A percentile compares a stretch with the other conserved stretches of the same genome.
These are phyloP conservation scores for Phenganax subtilis DNA, from an alignment of 92 coral and sea anemone species.

Conservation along the genomic window DNA sequence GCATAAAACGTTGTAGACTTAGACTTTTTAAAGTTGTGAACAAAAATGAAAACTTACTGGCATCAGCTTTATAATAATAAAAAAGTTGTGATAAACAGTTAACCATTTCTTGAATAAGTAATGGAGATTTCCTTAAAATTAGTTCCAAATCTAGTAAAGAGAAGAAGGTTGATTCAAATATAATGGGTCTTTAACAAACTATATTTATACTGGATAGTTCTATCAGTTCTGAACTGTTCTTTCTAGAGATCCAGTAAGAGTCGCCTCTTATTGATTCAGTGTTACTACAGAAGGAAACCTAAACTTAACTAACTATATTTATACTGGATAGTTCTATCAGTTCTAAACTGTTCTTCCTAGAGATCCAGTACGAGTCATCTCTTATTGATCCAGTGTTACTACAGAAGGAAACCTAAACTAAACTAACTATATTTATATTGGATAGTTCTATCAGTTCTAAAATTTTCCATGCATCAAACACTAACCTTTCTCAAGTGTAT, in stretches of 20 bases:
- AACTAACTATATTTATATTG: too few species aligned
- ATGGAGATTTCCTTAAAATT: slow-evolving; percentile 70
- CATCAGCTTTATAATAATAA: slow-evolving; percentile 78
- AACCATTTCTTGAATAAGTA: slow-evolving; percentile 86
- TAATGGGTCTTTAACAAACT: slow-evolving; percentile 12
- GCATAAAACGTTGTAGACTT: neutral
- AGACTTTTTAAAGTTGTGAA: neutral
- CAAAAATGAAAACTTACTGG: slow-evolving; percentile 45
- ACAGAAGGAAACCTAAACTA: too few species aligned
- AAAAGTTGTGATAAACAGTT: slow-evolving; percentile 76
- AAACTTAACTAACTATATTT: too few species aligned
- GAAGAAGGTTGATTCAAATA: neutral
- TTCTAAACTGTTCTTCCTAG: too few species aligned
- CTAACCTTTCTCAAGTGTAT: slow-evolving; percentile 68
- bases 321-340: too few species aligned
- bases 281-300: too few species aligned
- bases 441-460: too few species aligned
- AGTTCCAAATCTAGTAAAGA: slow-evolving; percentile 57
- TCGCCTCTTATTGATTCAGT: too few species aligned
- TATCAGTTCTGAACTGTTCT: too few species aligned
- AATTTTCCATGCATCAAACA: neutral
- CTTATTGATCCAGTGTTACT: too few species aligned
- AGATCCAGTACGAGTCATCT: too few species aligned
- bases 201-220: neutral
- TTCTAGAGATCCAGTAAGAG: too few species aligned